Evolutionary conservation across 2,888 invertebrate genomes (phyloP).

Genomic region (Epicampocera succincta): DNA sequence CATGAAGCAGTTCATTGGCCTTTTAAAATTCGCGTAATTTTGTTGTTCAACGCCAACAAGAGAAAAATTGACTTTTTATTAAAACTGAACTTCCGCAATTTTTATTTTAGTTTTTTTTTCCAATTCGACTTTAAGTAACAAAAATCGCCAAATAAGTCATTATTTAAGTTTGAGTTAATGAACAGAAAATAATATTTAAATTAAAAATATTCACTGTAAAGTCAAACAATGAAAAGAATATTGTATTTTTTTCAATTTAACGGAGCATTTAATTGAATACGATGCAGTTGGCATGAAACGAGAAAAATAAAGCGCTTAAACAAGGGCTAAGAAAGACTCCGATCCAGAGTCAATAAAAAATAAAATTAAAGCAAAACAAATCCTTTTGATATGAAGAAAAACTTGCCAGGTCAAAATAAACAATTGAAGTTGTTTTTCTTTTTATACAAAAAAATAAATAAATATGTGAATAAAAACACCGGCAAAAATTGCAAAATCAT

Average conservation of each 20-base stretch:
- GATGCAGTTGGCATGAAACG: conserved; percentile 40
- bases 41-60: conserved; percentile 3
- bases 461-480: not conserved
- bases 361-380: conserved; percentile 31
- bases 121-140: conserved; percentile 32
- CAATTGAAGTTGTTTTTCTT: not conserved
- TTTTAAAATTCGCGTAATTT: conserved; percentile 29
- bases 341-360: conserved; percentile 23
- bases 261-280: conserved; percentile 60
- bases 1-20: conserved; percentile 39
- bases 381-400: conserved; percentile 59
- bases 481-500: conserved; percentile 50
- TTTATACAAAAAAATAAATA: conserved; percentile 13
- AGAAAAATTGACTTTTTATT: conserved; percentile 31
- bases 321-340: conserved; percentile 24
- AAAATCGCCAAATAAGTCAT: conserved; percentile 47
- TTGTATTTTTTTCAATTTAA: conserved; percentile 57
- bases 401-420: conserved; percentile 27
- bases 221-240: conserved; percentile 38
- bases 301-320: not conserved
- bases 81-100: conserved; percentile 50
- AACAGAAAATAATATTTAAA: conserved; percentile 29
- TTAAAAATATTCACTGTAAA: conserved; percentile 36
- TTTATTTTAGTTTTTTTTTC: conserved; percentile 19
- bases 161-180: conserved; percentile 38